phyloP scores from a whole-genome alignment of 2,113 vertebrate genomes.

The Ceratotherium simum region DNA sequence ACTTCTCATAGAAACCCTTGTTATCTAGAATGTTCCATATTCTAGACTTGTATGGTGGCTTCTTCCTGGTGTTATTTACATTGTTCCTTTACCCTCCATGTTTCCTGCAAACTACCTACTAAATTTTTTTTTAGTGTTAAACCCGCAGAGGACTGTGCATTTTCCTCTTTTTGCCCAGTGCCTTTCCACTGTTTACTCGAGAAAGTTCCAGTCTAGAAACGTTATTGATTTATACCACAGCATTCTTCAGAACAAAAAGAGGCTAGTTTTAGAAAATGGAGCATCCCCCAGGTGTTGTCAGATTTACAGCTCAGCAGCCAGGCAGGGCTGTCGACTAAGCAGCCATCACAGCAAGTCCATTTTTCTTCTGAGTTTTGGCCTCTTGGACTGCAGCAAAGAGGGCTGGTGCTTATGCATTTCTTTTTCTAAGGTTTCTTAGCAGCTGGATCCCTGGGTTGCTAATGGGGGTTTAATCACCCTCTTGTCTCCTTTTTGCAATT shows the following conservation, averaged over 20 bases:
- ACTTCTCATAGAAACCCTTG: not conserved
- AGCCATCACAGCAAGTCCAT: not conserved
- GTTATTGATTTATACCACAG: not conserved
- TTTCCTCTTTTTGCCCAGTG: not conserved
- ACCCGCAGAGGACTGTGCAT: not conserved
- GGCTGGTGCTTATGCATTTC: not conserved
- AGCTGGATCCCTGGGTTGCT: not conserved
- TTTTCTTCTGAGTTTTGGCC: not conserved
- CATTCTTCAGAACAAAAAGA: not conserved
- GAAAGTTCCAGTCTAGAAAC: not conserved
- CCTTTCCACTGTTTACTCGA: not conserved
- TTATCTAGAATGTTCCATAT: rapidly evolving
- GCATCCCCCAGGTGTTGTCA: too few species aligned
- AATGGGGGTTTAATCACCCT: constrained; percentile 46
- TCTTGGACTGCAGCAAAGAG: rapidly evolving
- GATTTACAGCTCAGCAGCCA: not conserved
- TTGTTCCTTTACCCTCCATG: too few species aligned
- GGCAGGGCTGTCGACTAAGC: not conserved
- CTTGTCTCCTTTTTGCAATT: not conserved
- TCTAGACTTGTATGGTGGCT: not conserved
- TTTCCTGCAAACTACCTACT: not conserved
- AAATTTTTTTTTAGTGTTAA: not conserved
- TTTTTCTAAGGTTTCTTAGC: not conserved
- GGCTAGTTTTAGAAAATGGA: not conserved
- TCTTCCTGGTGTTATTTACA: not conserved